Conservation (phyloP, 2,113 vertebrate species). For the Smithornis capensis region DNA sequence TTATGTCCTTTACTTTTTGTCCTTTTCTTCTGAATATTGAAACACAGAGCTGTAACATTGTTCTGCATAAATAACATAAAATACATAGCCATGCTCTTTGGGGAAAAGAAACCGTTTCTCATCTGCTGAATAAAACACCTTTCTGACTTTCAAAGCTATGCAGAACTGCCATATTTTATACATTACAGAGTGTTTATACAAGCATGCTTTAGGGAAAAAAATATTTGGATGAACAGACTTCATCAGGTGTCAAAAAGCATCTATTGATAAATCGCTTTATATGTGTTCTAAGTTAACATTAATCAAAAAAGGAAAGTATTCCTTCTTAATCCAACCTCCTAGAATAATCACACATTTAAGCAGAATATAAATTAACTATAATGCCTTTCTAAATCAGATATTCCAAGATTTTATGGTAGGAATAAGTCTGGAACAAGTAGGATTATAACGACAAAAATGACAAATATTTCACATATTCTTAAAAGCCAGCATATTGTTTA, state of each 20-base stretch:
- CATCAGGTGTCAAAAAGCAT: slow-evolving; percentile 33
- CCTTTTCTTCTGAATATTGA: not conserved
- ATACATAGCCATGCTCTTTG: slow-evolving; percentile 1
- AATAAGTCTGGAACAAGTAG: not conserved
- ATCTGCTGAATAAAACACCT: slow-evolving; percentile 25
- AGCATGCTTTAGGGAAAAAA: slow-evolving; percentile 15
- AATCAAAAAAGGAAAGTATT: slow-evolving; percentile 29
- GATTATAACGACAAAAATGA: not conserved
- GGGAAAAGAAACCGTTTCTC: slow-evolving; percentile 51
- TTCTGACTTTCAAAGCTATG: slow-evolving; percentile 27
- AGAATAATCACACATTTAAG: not conserved
- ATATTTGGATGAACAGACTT: slow-evolving; percentile 29
- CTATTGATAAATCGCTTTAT: slow-evolving; percentile 48
- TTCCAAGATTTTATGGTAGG: not conserved
- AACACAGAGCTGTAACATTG: not conserved
- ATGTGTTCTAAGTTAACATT: slow-evolving; percentile 14
- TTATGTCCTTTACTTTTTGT: not conserved
- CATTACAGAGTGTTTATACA: slow-evolving; percentile 41
- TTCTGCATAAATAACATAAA: slow-evolving; percentile 55
- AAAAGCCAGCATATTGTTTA: not conserved
- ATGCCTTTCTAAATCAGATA: not conserved
- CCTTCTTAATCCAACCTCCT: not conserved
- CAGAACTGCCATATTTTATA: slow-evolving; percentile 22
- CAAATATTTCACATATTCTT: not conserved
- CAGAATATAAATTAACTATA: slow-evolving; percentile 40